Conservation (phyloP, 2,888 invertebrate species). For the Rutpela maculata region DNA sequence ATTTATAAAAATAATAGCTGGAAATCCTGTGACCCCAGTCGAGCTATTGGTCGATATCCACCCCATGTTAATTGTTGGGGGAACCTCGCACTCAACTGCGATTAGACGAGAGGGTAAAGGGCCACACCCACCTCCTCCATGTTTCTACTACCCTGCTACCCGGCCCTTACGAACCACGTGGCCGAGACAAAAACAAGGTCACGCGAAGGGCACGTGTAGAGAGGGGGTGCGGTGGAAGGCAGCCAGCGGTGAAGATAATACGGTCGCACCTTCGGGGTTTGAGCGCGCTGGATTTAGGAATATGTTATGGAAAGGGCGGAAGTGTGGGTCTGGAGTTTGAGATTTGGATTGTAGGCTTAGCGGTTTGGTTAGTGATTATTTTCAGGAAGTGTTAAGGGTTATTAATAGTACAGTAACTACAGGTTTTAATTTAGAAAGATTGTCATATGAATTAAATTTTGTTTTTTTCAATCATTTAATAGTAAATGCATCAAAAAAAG, state of each 20-base stretch:
- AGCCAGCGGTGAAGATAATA: background rate
- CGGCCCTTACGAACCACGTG: slow-evolving; percentile 68
- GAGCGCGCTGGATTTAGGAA: background rate
- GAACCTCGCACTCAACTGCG: slow-evolving; percentile 52
- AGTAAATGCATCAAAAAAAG: too few relatives aligned
- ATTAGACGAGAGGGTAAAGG: slow-evolving; percentile 63
- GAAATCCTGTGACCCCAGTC: slow-evolving; percentile 20
- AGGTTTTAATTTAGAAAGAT: too few relatives aligned
- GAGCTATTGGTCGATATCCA: slow-evolving; percentile 58
- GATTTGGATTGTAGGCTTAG: background rate
- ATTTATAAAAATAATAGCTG: background rate
- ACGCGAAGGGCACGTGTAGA: slow-evolving; percentile 56
- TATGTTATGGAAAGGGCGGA: background rate
- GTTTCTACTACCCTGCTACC: slow-evolving; percentile 64
- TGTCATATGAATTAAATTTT: too few relatives aligned
- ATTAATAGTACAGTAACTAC: too few relatives aligned
- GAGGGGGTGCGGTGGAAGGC: slow-evolving; percentile 31
- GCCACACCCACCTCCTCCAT: slow-evolving; percentile 62
- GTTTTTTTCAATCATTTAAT: too few relatives aligned
- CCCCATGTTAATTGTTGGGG: slow-evolving; percentile 57
- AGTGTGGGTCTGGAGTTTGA: background rate
- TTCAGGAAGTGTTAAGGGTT: too few relatives aligned
- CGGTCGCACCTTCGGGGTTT: background rate
- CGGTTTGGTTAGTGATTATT: too few relatives aligned
- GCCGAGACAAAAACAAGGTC: slow-evolving; percentile 65